Conservation (phyloP, 2,888 invertebrate genomes). For the Atherix ibis region DNA sequence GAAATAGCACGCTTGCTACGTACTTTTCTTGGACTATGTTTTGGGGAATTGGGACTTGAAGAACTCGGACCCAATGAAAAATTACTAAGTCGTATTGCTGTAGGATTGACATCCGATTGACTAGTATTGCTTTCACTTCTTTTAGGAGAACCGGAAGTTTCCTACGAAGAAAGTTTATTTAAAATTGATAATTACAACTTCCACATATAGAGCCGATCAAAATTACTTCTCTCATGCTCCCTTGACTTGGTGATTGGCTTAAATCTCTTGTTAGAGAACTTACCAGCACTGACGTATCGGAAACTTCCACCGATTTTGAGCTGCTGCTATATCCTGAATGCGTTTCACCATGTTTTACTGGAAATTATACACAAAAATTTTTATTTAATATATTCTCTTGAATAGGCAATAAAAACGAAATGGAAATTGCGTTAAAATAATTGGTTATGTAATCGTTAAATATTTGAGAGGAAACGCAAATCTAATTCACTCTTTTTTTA, state of each 20-base stretch:
- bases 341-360: constrained; percentile 9
- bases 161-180: constrained; percentile 7
- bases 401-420: too few species aligned
- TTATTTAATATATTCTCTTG: too few species aligned
- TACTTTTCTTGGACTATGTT: constrained; percentile 21
- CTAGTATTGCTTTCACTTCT: constrained; percentile 17
- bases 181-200: neutral
- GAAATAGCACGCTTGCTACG: constrained; percentile 13
- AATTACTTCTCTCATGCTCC: constrained; percentile 16
- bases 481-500: too few species aligned
- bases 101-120: constrained; percentile 21
- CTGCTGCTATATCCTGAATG: constrained; percentile 18
- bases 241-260: constrained; percentile 40
- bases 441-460: neutral
- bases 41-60: constrained; percentile 26
- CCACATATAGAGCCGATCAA: too few species aligned
- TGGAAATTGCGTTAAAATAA: too few species aligned
- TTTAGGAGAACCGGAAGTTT: constrained; percentile 10
- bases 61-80: constrained; percentile 30
- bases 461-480: too few species aligned
- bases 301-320: constrained; percentile 22
- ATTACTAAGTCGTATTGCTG: constrained; percentile 31
- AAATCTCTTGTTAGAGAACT: constrained; percentile 45
- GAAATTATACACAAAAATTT: too few species aligned
- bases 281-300: constrained; percentile 45